phyloP scores from a whole-genome alignment of 2,797 vertebrate species.

The Siniperca obscura region DNA sequence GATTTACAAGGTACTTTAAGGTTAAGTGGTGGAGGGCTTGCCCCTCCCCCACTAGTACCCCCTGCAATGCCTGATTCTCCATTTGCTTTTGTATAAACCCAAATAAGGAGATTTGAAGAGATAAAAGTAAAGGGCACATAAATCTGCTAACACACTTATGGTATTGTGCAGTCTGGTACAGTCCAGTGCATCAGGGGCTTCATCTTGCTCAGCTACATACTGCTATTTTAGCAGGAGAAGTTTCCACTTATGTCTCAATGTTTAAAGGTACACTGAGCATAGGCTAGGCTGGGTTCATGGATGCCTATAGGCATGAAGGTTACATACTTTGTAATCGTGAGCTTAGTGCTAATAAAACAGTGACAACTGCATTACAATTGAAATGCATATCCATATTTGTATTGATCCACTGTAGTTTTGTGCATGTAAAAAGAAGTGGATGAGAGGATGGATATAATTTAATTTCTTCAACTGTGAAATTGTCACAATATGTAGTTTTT shows the following conservation, averaged over 20 bases:
- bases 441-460: background rate
- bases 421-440: background rate
- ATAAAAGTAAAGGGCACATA: slow-evolving; percentile 79
- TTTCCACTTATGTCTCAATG: background rate
- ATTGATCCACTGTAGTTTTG: background rate
- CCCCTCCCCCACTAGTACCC: slow-evolving; percentile 38
- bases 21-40: slow-evolving; percentile 58
- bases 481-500: background rate
- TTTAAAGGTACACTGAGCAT: background rate
- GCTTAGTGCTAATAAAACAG: background rate
- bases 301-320: background rate
- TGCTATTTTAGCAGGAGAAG: background rate
- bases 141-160: slow-evolving; percentile 74
- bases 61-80: slow-evolving; percentile 60
- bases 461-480: background rate
- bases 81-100: slow-evolving; percentile 78
- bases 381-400: background rate
- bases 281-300: background rate
- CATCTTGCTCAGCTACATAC: background rate
- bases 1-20: slow-evolving; percentile 80
- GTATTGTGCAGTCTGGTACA: slow-evolving; percentile 61
- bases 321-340: background rate
- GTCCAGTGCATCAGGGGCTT: slow-evolving; percentile 39
- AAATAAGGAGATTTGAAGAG: slow-evolving; percentile 84
- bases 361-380: background rate